phyloP scores from a whole-genome alignment of 1,140 invertebrate species.

The Papilio aristodemus region DNA sequence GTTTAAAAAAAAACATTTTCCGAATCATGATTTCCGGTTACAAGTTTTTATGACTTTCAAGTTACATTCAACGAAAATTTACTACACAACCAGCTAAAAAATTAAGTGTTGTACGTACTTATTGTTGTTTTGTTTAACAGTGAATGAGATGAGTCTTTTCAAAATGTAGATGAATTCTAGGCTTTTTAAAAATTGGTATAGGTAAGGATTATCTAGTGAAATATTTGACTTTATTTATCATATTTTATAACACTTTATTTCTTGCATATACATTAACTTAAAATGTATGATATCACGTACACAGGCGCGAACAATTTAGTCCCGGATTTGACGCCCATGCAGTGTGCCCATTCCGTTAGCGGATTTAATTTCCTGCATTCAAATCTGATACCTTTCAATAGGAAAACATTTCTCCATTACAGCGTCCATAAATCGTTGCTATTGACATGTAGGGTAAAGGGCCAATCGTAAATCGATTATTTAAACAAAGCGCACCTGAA shows the following conservation, averaged over 20 bases:
- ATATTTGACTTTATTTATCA: background rate
- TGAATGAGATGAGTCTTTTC: too few species aligned
- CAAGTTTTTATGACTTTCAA: background rate
- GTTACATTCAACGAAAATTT: background rate
- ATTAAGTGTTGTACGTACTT: too few species aligned
- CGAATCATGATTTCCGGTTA: background rate
- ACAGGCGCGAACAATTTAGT: constrained; percentile 7
- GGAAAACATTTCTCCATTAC: constrained; percentile 26
- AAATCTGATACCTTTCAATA: constrained; percentile 33
- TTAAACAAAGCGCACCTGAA: constrained; percentile 10
- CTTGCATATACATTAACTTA: background rate
- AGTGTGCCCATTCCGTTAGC: constrained; percentile 20
- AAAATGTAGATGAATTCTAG: too few species aligned
- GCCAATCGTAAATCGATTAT: constrained; percentile 12
- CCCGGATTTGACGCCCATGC: constrained; percentile 18
- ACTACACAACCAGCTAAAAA: too few species aligned
- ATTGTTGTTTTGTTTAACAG: too few species aligned
- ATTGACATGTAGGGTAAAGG: constrained; percentile 23
- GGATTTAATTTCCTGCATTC: constrained; percentile 31
- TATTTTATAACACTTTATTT: constrained; percentile 2
- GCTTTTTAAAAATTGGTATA: too few species aligned
- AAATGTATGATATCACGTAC: constrained; percentile 7
- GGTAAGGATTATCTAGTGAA: background rate
- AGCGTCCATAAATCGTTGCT: constrained; percentile 11
- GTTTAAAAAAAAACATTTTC: background rate